These are phyloP conservation scores for Equus przewalskii DNA, from an alignment of 2,113 vertebrate genomes.

Conservation along the genomic window DNA sequence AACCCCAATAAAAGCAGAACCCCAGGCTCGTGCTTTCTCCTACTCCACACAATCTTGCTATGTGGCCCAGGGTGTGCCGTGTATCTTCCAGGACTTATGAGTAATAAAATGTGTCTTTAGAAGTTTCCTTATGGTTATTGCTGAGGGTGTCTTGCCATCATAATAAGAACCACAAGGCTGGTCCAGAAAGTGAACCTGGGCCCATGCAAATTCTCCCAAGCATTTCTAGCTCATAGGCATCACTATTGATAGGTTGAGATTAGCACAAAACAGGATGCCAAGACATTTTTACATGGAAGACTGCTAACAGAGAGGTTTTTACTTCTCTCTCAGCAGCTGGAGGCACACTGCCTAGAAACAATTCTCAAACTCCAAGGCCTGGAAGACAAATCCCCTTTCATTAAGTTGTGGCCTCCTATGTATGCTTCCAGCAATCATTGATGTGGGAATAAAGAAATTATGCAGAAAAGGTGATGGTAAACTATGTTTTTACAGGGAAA, in stretches of 20 bases:
- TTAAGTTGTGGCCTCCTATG: not conserved
- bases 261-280: not conserved
- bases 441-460: not conserved
- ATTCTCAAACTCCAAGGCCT: not conserved
- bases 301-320: rapidly evolving
- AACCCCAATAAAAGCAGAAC: not conserved
- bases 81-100: not conserved
- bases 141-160: too few relatives aligned
- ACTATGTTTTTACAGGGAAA: not conserved
- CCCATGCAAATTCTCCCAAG: not conserved
- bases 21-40: not conserved
- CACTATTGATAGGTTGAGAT: not conserved
- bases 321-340: not conserved
- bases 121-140: not conserved
- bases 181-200: rapidly evolving
- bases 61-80: not conserved
- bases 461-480: not conserved
- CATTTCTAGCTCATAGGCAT: not conserved
- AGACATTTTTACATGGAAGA: not conserved
- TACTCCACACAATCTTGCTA: not conserved
- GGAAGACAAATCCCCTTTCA: not conserved
- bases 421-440: not conserved
- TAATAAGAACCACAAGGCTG: not conserved
- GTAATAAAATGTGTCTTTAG: not conserved
- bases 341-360: not conserved